phyloP scores from a whole-genome alignment of 2,797 vertebrate genomes.

The Phrynocephalus vlangalii region DNA sequence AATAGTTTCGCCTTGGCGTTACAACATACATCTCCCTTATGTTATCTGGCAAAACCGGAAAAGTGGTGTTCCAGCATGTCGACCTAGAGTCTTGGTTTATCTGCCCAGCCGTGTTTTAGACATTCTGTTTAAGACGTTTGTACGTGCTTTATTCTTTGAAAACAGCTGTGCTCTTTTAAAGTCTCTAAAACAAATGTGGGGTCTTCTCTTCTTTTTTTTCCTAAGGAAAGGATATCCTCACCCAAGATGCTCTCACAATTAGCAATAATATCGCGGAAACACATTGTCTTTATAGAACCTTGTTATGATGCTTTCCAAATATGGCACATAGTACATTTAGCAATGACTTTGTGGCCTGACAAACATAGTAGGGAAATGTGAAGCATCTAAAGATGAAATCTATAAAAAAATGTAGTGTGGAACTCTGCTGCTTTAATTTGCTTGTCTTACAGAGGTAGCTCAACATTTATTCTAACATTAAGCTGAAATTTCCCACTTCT shows the following conservation, averaged over 20 bases:
- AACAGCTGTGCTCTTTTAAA: conserved; percentile 60
- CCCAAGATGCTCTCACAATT: conserved; percentile 56
- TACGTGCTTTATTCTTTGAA: conserved; percentile 51
- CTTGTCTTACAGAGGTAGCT: neutral
- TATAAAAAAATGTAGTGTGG: neutral
- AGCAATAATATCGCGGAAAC: conserved; percentile 20
- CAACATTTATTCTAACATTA: neutral
- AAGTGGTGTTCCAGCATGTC: conserved; percentile 74
- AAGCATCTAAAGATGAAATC: neutral
- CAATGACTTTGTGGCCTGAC: conserved; percentile 16
- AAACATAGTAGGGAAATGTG: neutral
- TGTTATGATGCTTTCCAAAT: conserved; percentile 58
- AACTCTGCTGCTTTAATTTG: neutral
- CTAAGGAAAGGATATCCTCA: conserved; percentile 14
- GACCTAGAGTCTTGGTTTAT: conserved; percentile 76
- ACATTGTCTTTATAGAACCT: conserved; percentile 54
- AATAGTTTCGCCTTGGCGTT: conserved; percentile 74
- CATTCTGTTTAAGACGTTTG: conserved; percentile 66
- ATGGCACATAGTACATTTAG: conserved; percentile 47
- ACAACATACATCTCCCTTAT: conserved; percentile 74
- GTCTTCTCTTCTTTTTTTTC: conserved; percentile 27
- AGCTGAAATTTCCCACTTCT: neutral
- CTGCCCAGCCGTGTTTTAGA: conserved; percentile 73
- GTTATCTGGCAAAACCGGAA: conserved; percentile 84
- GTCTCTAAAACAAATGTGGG: conserved; percentile 59